Evolutionary conservation across 64 coral and sea anemone genomes (phyloP).

Genomic region (Porites lutea): DNA sequence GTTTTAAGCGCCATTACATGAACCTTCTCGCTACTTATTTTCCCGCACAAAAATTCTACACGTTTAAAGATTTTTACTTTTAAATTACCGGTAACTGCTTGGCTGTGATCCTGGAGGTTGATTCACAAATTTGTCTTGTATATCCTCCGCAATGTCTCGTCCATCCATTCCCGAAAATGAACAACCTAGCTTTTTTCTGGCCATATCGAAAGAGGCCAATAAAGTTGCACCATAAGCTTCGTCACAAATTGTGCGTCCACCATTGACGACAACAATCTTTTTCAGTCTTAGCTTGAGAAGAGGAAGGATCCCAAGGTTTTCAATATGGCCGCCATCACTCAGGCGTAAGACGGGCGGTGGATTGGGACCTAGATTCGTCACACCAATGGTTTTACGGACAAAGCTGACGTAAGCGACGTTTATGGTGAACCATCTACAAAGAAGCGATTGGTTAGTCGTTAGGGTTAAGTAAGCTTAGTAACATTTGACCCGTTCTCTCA

Average conservation of each 20-base stretch:
- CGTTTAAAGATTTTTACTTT: too few relatives aligned
- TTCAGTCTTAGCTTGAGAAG: constrained; percentile 53
- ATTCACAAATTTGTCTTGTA: constrained; percentile 68
- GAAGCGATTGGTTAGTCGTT: neutral
- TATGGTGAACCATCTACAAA: constrained; percentile 63
- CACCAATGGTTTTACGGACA: constrained; percentile 50
- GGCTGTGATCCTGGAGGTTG: constrained; percentile 46
- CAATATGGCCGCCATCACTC: constrained; percentile 84
- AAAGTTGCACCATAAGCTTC: constrained; percentile 27
- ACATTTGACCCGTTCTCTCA: too few relatives aligned
- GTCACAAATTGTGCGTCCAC: constrained; percentile 36
- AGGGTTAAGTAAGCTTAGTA: neutral
- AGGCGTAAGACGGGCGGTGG: constrained; percentile 53
- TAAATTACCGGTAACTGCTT: constrained; percentile 49
- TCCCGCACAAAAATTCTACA: too few relatives aligned
- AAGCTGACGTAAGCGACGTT: constrained; percentile 75
- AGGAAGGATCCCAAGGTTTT: constrained; percentile 64
- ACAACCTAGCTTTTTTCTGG: constrained; percentile 70
- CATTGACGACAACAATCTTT: constrained; percentile 69
- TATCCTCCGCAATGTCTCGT: constrained; percentile 73
- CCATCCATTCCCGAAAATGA: constrained; percentile 34
- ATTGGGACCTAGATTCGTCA: constrained; percentile 67
- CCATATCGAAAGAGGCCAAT: constrained; percentile 48
- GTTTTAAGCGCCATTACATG: too few relatives aligned
- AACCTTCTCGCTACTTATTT: too few relatives aligned